Percentiles rank a stretch among this genome's conserved stretches.
These are phyloP conservation scores for Machaerirhynchus nigripectus DNA, from an alignment of 2,113 vertebrate species.

Conservation along the genomic window DNA sequence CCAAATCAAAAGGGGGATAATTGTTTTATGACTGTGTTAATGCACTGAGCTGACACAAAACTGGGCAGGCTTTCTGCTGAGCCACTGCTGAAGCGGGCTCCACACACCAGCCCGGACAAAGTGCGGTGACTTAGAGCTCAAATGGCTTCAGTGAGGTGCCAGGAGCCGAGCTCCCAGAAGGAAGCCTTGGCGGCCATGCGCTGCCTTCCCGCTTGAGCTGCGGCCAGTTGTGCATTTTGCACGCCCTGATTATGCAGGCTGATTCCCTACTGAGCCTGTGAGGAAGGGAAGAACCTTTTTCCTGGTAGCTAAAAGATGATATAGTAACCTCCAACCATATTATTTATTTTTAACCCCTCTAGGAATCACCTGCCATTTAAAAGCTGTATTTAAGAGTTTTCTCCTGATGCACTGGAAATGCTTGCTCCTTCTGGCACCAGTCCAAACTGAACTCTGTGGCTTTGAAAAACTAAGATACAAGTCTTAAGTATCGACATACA, in stretches of 20 bases:
- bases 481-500: background rate
- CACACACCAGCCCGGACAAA: constrained; percentile 16
- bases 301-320: constrained; percentile 30
- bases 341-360: constrained; percentile 46
- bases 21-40: constrained; percentile 51
- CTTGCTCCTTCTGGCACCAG: constrained; percentile 11
- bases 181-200: background rate
- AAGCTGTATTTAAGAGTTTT: constrained; percentile 37
- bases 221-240: constrained; percentile 35
- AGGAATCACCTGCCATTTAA: constrained; percentile 52
- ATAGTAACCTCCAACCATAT: background rate
- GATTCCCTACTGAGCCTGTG: background rate
- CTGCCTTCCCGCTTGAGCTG: constrained; percentile 39
- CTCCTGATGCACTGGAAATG: background rate
- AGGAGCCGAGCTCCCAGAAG: constrained; percentile 49
- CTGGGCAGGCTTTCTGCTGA: constrained; percentile 16
- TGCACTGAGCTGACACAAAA: constrained; percentile 43
- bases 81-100: background rate
- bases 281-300: background rate
- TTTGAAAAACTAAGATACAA: constrained; percentile 36
- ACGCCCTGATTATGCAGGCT: background rate
- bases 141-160: constrained; percentile 41
- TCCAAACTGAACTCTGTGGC: background rate
- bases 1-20: constrained; percentile 49
- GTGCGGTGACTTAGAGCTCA: constrained; percentile 16